Percentiles rank a stretch among this genome's conserved stretches.
These are phyloP conservation scores for Murina feae DNA, from an alignment of 2,113 vertebrate genomes.

Conservation along the genomic window DNA sequence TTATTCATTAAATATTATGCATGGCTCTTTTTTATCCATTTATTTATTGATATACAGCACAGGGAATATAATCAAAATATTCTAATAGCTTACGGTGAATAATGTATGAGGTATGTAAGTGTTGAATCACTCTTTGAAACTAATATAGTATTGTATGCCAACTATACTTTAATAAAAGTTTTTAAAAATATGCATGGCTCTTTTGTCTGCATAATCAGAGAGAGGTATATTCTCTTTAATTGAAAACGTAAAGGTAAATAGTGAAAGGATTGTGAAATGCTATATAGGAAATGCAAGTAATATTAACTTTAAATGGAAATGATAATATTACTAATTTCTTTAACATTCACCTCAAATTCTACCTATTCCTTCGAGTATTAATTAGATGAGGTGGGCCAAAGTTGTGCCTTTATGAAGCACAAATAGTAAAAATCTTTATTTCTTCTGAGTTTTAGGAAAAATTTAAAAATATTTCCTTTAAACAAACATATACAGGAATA, in stretches of 20 bases:
- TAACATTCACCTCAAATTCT: conserved; percentile 36
- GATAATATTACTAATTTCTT: neutral
- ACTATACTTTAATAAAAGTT: neutral
- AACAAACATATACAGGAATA: neutral
- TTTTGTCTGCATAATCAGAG: neutral
- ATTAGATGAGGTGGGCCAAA: neutral
- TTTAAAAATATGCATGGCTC: neutral
- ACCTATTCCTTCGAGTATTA: neutral
- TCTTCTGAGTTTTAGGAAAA: conserved; percentile 15
- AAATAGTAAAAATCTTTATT: conserved; percentile 2
- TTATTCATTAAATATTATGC: conserved; percentile 29
- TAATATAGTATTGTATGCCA: neutral
- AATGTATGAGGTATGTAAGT: neutral
- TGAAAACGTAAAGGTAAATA: conserved; percentile 13
- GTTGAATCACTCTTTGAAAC: neutral
- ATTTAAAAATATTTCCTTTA: neutral
- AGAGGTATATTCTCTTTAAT: conserved; percentile 5
- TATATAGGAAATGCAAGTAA: conserved; percentile 1
- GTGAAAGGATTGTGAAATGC: conserved; percentile 11
- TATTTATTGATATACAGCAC: neutral
- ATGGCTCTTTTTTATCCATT: neutral
- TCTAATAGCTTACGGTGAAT: neutral
- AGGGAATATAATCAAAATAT: neutral
- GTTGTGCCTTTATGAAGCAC: neutral
- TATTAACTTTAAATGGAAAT: conserved; percentile 33